Percentiles rank a stretch among this genome's conserved stretches.
Conservation (phyloP, 1,140 invertebrate genomes). For the Pentalonia nigronervosa region DNA sequence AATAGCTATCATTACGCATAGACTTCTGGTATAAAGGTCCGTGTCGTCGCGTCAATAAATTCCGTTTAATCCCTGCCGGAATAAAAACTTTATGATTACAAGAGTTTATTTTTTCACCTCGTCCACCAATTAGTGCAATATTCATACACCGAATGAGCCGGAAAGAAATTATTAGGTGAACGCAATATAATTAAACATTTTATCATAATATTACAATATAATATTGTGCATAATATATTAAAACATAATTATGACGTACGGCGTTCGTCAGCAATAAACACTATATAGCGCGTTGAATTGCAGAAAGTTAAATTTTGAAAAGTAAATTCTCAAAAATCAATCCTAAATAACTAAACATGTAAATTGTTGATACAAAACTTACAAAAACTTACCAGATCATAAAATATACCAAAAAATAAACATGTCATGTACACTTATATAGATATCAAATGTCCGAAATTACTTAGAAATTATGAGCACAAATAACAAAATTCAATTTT, state of each 20-base stretch:
- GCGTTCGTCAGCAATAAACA: not conserved
- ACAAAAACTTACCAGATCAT: too few relatives aligned
- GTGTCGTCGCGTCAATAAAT: not conserved
- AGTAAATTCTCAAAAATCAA: not conserved
- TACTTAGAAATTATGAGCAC: too few relatives aligned
- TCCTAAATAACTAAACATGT: too few relatives aligned
- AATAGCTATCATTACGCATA: too few relatives aligned
- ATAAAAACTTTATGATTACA: not conserved
- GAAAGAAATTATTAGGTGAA: not conserved
- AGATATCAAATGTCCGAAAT: too few relatives aligned
- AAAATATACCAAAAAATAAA: too few relatives aligned
- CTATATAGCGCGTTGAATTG: too few relatives aligned
- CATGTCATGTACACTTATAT: too few relatives aligned
- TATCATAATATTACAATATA: not conserved
- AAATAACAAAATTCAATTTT: too few relatives aligned
- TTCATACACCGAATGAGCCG: not conserved
- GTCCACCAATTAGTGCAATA: not conserved
- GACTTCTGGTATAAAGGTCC: not conserved
- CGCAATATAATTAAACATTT: not conserved
- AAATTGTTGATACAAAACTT: too few relatives aligned
- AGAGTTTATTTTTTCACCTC: not conserved
- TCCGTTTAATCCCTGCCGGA: not conserved
- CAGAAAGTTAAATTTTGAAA: too few relatives aligned
- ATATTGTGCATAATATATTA: too few relatives aligned
- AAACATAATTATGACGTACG: not conserved